These are phyloP conservation scores for Rhinoraja longicauda DNA, from an alignment of 2,797 vertebrate genomes.

Conservation along the genomic window DNA sequence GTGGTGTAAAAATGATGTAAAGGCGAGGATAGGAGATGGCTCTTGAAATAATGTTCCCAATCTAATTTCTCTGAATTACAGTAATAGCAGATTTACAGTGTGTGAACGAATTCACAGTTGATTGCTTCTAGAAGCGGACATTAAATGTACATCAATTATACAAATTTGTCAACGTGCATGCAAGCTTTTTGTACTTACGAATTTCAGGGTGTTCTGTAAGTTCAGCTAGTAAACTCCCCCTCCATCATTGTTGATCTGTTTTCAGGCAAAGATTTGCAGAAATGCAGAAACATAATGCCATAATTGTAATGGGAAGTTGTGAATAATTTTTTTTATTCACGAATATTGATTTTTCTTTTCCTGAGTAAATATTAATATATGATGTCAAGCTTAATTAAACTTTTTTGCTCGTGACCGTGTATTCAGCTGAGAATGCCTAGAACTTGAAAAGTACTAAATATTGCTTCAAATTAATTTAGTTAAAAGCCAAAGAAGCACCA, in stretches of 20 bases:
- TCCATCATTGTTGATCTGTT: too few relatives aligned
- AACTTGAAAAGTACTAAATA: neutral
- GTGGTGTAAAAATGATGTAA: neutral
- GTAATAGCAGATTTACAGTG: neutral
- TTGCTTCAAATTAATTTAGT: neutral
- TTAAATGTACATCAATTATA: too few relatives aligned
- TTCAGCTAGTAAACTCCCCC: too few relatives aligned
- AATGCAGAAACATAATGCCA: neutral
- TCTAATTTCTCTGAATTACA: conserved; percentile 7
- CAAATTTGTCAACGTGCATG: too few relatives aligned
- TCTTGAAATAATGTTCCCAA: neutral
- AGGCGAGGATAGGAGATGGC: neutral
- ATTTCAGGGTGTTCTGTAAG: too few relatives aligned
- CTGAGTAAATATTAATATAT: neutral
- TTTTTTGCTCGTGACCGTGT: neutral
- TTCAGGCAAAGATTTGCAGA: neutral
- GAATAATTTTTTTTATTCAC: neutral
- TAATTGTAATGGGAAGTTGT: neutral
- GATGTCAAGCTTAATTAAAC: neutral
- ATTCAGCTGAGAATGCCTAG: neutral
- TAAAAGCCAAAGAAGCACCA: neutral
- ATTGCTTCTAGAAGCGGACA: too few relatives aligned
- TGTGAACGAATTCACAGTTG: too few relatives aligned
- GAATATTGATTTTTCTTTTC: neutral
- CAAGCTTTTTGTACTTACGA: too few relatives aligned